Conservation (phyloP, 2,888 invertebrate species). For the Tiphia femorata region DNA sequence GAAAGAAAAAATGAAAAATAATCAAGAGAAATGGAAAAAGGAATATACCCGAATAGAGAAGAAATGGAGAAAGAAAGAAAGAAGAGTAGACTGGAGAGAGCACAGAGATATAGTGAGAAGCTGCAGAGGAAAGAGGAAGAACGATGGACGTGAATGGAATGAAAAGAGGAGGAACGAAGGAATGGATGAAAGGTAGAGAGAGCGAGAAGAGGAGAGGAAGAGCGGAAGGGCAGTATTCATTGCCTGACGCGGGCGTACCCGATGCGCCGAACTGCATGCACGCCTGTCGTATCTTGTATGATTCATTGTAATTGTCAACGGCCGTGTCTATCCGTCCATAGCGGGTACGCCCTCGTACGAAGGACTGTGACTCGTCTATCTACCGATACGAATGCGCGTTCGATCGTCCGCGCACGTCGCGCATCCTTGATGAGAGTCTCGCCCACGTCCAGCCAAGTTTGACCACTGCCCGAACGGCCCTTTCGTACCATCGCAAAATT, state of each 20-base stretch:
- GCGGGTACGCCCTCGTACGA: conserved; percentile 23
- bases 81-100: too few species aligned
- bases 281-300: conserved; percentile 51
- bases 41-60: not conserved
- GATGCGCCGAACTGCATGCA: conserved; percentile 18
- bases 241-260: conserved; percentile 17
- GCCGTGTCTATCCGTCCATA: conserved; percentile 41
- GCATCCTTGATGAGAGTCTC: conserved; percentile 33
- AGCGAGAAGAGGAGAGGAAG: not conserved
- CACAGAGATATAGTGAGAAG: not conserved
- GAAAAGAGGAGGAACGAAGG: too few species aligned
- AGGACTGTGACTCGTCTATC: conserved; percentile 29
- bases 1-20: not conserved
- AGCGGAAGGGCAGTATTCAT: conserved; percentile 2
- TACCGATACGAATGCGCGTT: conserved; percentile 21
- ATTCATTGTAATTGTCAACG: conserved; percentile 61
- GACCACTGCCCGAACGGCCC: too few species aligned
- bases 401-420: conserved; percentile 18
- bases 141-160: too few species aligned
- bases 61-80: not conserved
- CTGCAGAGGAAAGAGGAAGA: not conserved
- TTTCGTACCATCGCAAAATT: too few species aligned
- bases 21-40: not conserved
- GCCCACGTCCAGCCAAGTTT: too few species aligned
- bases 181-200: too few species aligned